Percentiles rank a stretch among this genome's conserved stretches.
phyloP scores from a whole-genome alignment of 2,797 vertebrate genomes.

The Nothura maculosa region DNA sequence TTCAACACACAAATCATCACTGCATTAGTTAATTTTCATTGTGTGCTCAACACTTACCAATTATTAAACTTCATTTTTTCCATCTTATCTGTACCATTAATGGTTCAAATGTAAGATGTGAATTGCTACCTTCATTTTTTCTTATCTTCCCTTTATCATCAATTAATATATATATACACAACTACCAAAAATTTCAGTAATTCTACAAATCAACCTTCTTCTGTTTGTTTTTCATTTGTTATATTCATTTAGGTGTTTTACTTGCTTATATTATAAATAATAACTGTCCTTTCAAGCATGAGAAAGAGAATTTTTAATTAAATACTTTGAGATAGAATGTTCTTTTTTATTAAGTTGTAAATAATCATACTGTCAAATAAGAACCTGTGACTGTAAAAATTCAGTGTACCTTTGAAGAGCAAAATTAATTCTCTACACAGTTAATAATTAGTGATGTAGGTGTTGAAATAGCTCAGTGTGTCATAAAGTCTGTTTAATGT shows the following conservation, averaged over 20 bases:
- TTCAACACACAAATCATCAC: neutral
- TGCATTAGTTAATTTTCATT: neutral
- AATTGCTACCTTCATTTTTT: conserved; percentile 10
- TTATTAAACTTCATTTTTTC: neutral
- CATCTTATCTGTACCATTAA: conserved; percentile 8
- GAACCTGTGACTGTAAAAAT: neutral
- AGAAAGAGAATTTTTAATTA: too few species aligned
- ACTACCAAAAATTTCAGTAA: neutral
- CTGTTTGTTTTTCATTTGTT: neutral
- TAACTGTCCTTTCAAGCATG: neutral
- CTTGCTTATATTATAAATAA: neutral
- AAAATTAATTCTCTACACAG: conserved; percentile 4
- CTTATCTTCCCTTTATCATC: neutral
- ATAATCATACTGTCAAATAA: conserved; percentile 25
- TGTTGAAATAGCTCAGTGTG: neutral
- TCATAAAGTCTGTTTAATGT: conserved; percentile 21
- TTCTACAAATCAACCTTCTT: neutral
- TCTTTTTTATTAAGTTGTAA: conserved; percentile 8
- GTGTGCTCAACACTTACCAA: neutral
- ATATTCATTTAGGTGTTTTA: neutral
- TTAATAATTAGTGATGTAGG: conserved; percentile 18
- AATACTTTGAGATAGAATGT: conserved; percentile 13
- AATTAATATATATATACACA: neutral
- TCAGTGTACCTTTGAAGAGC: neutral
- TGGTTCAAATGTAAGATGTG: neutral